A percentile compares a stretch with the other conserved stretches of the same genome.
These are phyloP conservation scores for Deroplatys truncata DNA, from an alignment of 2,888 invertebrate species.

Conservation along the genomic window DNA sequence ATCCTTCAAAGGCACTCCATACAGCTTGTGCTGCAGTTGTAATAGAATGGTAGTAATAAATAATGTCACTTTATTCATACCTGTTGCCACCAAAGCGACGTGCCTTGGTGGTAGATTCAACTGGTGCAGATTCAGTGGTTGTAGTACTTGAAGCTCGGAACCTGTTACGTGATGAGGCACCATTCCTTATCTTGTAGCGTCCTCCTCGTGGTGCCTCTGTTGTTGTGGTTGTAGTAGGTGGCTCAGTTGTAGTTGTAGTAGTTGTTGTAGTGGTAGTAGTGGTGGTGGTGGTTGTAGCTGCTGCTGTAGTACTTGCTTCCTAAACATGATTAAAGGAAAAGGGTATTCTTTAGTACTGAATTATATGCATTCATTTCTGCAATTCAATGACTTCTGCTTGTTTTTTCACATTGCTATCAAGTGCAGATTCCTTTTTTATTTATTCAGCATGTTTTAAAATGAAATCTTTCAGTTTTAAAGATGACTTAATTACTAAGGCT, in stretches of 20 bases:
- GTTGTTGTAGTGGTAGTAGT: constrained; percentile 50
- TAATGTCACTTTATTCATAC: background rate
- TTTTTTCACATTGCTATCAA: too few species aligned
- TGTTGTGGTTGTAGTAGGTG: constrained; percentile 31
- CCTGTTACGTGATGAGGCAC: constrained; percentile 5
- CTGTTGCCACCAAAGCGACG: constrained; percentile 29
- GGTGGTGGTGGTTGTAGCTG: constrained; percentile 48
- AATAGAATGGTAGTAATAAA: too few species aligned
- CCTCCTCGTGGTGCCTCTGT: constrained; percentile 22
- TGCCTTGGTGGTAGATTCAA: constrained; percentile 34
- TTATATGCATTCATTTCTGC: too few species aligned
- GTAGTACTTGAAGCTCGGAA: constrained; percentile 36
- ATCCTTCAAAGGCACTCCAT: too few species aligned
- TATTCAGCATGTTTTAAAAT: too few species aligned
- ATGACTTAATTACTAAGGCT: too few species aligned
- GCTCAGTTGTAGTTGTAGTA: constrained; percentile 40
- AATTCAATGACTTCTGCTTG: too few species aligned
- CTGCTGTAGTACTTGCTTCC: background rate
- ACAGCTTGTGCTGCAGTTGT: too few species aligned
- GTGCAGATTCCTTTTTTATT: too few species aligned
- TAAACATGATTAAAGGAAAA: background rate
- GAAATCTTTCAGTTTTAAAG: too few species aligned
- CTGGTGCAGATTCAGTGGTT: constrained; percentile 38
- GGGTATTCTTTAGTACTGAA: too few species aligned
- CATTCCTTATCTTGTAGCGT: constrained; percentile 9